Base-by-base conservation (phyloP, 2,113 vertebrate genomes). In the Toxostoma redivivum region DNA sequence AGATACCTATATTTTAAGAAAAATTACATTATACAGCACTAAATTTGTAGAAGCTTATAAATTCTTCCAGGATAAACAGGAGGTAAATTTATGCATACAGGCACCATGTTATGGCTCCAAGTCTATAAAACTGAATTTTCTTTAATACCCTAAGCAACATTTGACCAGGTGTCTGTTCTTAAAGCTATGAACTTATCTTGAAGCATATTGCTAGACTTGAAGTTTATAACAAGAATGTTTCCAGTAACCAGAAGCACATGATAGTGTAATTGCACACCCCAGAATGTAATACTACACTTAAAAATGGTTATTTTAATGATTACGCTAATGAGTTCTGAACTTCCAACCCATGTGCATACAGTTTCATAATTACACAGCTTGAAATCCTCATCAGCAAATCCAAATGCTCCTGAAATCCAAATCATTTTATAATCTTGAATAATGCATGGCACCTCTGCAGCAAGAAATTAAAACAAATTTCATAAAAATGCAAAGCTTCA, bases 351-450 rank as follows among this genome's bases (percentile, higher is more conserved):
- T 96, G 97, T 83, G 96, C 94, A 90, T 51, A 74, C 72, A 95
- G 95, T 95, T 97, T 97, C 92, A 86, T 98, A 98, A 98, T 98
- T 98, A 98, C 98, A 98, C 98, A 98, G 98, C 97, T 98, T 98
- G 98, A 98, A 98, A 98, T 89, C 97, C 96, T 98, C 97, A 98
- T 98, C 98, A 98, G 96, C 95, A 98, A 97, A 98, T 97, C 97
- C 97, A 97, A 95, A 97, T 96, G 97, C 97, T 97, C 86, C 96
- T 97, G 97, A 98, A 98, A 98, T 97, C 97, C 94, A 97, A 98
- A 98, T 97, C 97, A 97, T 97, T 97, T 97, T 95, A 95, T 94
- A 92, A 97, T 96, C 94, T 97, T 98, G 98, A 98, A 98, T 98
- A 98, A 98, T 98, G 98, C 98, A 98, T 98, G 95, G 91, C 94